Conservation (phyloP, 2,797 vertebrate genomes). For the Clamator glandarius region DNA sequence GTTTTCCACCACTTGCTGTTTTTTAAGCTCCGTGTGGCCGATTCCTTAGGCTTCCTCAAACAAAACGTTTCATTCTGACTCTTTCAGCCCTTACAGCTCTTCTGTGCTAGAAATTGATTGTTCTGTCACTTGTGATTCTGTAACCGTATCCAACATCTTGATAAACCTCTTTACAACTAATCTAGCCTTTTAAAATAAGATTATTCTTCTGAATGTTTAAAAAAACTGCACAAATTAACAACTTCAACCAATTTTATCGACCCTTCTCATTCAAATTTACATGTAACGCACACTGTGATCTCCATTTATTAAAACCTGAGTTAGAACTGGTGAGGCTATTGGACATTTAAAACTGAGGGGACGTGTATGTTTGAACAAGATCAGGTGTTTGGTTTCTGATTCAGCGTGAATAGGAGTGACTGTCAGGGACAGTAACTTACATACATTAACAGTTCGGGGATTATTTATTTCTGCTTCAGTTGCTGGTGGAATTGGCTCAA, state of each 20-base stretch:
- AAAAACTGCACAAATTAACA: neutral
- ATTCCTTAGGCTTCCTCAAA: neutral
- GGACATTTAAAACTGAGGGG: neutral
- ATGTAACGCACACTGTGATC: fast-evolving
- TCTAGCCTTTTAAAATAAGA: neutral
- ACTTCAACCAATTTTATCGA: neutral
- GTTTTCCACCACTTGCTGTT: neutral
- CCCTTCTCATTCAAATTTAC: neutral
- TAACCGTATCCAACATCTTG: neutral
- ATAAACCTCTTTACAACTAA: neutral
- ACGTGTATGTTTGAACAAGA: neutral
- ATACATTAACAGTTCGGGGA: neutral
- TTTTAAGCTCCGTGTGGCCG: neutral
- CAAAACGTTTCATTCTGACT: neutral
- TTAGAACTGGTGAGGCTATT: neutral
- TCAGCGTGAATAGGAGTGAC: neutral
- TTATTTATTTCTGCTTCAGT: neutral
- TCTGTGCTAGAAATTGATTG: neutral
- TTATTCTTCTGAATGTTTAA: neutral
- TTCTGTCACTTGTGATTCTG: neutral
- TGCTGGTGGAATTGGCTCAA: neutral
- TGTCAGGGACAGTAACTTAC: neutral
- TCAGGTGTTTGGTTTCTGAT: neutral
- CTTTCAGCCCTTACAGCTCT: neutral
- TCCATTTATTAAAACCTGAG: neutral